Evolutionary conservation across 1,140 invertebrate species (phyloP), one percentile per base, ranked within the genome.

Genomic region (Lasaia peninsularis): DNA sequence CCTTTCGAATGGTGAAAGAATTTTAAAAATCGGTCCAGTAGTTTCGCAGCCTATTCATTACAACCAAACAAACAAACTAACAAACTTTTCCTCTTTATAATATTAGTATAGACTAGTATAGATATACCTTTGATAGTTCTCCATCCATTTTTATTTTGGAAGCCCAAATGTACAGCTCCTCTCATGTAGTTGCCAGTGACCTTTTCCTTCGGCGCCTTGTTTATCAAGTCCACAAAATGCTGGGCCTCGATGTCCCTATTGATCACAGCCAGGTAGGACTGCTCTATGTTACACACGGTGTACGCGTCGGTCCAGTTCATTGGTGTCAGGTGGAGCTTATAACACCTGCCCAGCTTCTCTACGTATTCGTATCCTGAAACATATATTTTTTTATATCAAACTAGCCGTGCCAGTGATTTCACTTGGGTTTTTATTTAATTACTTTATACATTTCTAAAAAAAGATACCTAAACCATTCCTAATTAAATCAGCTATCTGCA

Each of bases 261-360:
- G 34, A 88, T 75, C 5, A 89, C 65, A 0, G 86, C 83, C 10
- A 90, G 60, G 35, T 88, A 81, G 0, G 81, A 81, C 32, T 79
- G 76, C 48, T 90, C 89, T 3, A 73, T 64, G 14, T 57, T 63
- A 57, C 89, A 90, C 0, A 72, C 61, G 0, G 55, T 61, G 37
- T 75, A 74, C 0, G 89, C 89, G 0, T 86, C 81, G 0, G 64
- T 69, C 86, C 86, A 90, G 33, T 68, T 88, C 56, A 60, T 70
- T 5, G 78, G 75, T 0, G 62, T 70, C 14, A 67, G 24, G 21
- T 89, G 84, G 33, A 89, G 80, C 57, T 90, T 89, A 66, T 89
- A 89, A 35, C 82, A 88, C 59, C 67, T 75, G 9, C 75, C 77
- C 0, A 76, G 24, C 9, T 62, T 56, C 32, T 75, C 53, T 18